Conservation (phyloP, 1,140 invertebrate genomes). For the Atta colombica region DNA sequence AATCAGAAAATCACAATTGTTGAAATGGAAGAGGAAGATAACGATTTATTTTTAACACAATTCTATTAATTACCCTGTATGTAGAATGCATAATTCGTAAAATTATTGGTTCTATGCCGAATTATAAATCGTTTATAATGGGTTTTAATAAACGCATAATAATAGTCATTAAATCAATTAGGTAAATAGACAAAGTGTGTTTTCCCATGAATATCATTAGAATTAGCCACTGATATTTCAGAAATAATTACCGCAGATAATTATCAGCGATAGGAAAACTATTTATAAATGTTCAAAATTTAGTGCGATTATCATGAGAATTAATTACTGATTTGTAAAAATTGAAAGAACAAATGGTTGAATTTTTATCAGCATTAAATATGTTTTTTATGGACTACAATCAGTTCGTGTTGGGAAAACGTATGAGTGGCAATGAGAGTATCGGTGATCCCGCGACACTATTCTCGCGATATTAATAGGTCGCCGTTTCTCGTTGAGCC, state of each 20-base stretch:
- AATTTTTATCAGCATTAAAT: slow-evolving; percentile 36
- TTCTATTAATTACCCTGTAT: background rate
- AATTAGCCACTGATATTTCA: background rate
- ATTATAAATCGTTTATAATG: background rate
- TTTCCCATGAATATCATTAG: slow-evolving; percentile 5
- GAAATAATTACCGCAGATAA: background rate
- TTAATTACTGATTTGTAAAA: slow-evolving; percentile 14
- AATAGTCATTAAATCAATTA: slow-evolving; percentile 1
- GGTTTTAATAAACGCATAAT: background rate
- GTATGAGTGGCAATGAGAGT: slow-evolving; percentile 36
- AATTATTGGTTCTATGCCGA: background rate
- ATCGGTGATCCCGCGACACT: slow-evolving; percentile 45
- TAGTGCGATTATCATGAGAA: background rate
- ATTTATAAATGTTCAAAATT: background rate
- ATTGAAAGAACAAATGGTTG: slow-evolving; percentile 1
- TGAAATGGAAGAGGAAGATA: too few relatives aligned
- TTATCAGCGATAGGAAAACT: background rate
- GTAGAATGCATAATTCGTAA: background rate
- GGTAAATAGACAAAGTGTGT: background rate
- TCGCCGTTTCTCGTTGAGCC: slow-evolving; percentile 53
- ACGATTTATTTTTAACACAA: too few relatives aligned
- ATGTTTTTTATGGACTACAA: slow-evolving; percentile 12
- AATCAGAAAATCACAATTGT: too few relatives aligned
- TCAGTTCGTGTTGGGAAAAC: slow-evolving; percentile 36
- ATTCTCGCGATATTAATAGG: slow-evolving; percentile 56